Percentiles rank a stretch among this genome's conserved stretches.
These are phyloP conservation scores for Lagorchestes hirsutus DNA, from an alignment of 2,797 vertebrate species.

Conservation along the genomic window DNA sequence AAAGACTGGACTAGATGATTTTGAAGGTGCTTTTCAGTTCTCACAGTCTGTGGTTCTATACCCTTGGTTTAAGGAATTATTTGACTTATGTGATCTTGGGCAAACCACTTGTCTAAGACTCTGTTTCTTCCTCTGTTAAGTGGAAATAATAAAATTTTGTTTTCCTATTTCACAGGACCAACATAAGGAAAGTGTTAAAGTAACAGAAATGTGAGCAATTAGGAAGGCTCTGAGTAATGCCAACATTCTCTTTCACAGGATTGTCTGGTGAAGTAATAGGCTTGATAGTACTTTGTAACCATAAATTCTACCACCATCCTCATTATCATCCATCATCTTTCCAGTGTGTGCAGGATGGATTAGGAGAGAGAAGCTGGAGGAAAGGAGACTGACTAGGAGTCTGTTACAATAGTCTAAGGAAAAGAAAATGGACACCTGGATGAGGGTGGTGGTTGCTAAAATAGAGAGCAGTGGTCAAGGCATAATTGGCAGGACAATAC, in stretches of 20 bases:
- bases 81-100: background rate
- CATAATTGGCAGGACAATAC: background rate
- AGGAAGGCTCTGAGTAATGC: background rate
- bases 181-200: background rate
- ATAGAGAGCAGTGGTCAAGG: background rate
- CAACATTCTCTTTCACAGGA: background rate
- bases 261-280: background rate
- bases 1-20: background rate
- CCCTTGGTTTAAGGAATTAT: background rate
- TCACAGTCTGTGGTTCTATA: background rate
- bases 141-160: background rate
- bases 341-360: background rate
- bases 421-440: background rate
- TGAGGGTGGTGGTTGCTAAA: background rate
- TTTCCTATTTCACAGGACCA: background rate
- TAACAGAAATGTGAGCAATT: background rate
- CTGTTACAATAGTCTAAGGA: background rate
- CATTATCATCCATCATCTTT: background rate
- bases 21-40: background rate
- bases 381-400: background rate
- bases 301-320: background rate
- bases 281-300: background rate
- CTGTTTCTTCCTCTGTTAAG: background rate
- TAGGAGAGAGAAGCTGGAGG: background rate
- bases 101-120: background rate